Evolutionary conservation across 1,140 invertebrate species (phyloP), one percentile per base, ranked within the genome.

Genomic region (Drosophila baimaii): DNA sequence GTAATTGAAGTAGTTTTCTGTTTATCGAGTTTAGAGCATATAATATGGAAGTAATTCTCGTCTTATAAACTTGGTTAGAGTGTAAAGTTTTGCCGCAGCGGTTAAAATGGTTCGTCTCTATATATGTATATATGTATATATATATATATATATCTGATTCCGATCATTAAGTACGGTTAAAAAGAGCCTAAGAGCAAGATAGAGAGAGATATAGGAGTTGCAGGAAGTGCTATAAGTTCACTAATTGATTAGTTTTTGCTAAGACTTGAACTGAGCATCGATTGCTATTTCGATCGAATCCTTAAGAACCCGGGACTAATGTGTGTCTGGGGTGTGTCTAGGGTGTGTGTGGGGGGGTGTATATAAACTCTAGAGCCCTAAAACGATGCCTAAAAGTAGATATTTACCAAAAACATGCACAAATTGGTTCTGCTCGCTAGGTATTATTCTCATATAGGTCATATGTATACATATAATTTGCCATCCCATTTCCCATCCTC

Each of bases 1-100:
- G 81, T 90, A 90, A 90, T 90, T 90, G 89, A 90, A 90, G 81
- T 81, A 83, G 81, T 77, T 90, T 89, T 89, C 79, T 89, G 77
- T 88, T 88, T 88, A 82, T 85, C 78, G 59, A 77, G 73, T 84
- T 66, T 81, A 85, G 84, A 88, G 85, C 81, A 89, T 83, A 82
- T 79, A 65, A 85, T 85, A 90, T 89, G 85, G 85, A 89, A 90
- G 85, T 90, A 81, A 81, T 89, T 54, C 69, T 79, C 81, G 79
- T 90, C 75, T 62, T 90, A 85, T 90, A 85, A 85, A 81, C 88
- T 80, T 77, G 69, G 57, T 85, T 85, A 75, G 86, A 90, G 79
- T 90, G 81, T 90, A 90, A 89, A 89, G 84, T 86, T 86, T 83
- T 72, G 64, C 72, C 52, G 81, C 81, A 37, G 79, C 62, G 54